phyloP scores from a whole-genome alignment of 2,888 invertebrate genomes.

The Danaus chrysippus region DNA sequence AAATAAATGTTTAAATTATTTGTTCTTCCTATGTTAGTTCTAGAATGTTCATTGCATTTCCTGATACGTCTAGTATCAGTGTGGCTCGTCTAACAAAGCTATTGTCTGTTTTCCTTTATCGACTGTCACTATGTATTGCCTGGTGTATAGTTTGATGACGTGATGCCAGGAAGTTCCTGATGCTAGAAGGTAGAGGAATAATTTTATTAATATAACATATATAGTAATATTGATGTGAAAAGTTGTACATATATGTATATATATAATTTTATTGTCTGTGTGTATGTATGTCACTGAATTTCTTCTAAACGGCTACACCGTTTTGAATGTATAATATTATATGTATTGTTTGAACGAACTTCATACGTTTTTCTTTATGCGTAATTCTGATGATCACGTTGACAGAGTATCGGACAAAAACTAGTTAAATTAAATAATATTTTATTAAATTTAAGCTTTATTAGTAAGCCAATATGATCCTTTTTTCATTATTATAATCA shows the following conservation, averaged over 20 bases:
- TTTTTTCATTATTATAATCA: no score
- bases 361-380: no score
- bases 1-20: neutral
- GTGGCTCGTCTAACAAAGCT: slow-evolving; percentile 19
- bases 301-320: neutral
- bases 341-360: no score
- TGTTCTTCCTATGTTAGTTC: slow-evolving; percentile 10
- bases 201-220: neutral
- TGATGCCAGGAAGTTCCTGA: neutral
- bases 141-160: neutral
- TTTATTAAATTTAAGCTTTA: no score
- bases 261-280: neutral
- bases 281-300: neutral
- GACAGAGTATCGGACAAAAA: no score
- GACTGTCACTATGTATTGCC: slow-evolving; percentile 9
- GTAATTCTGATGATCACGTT: no score
- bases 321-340: neutral
- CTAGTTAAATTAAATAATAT: no score
- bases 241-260: neutral
- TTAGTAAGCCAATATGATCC: no score
- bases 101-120: slow-evolving; percentile 19
- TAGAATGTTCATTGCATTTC: slow-evolving; percentile 17
- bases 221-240: neutral
- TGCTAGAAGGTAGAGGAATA: no score
- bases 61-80: slow-evolving; percentile 13